These are phyloP conservation scores for Apeltes quadracus DNA, from an alignment of 2,113 vertebrate genomes.

Conservation along the genomic window DNA sequence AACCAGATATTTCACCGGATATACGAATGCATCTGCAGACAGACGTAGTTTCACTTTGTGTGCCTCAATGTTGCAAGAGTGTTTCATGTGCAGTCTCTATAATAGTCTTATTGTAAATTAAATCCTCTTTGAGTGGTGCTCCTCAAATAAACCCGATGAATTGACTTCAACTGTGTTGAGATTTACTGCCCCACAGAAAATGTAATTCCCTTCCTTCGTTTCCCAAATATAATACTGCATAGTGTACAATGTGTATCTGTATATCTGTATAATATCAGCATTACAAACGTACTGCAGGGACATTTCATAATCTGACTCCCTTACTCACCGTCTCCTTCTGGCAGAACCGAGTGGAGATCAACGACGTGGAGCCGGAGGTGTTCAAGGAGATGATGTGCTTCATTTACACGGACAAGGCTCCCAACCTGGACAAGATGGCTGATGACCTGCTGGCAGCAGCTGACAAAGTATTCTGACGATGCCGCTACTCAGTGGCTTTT, in stretches of 20 bases:
- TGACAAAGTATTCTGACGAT: constrained; percentile 86
- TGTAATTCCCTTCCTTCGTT: neutral
- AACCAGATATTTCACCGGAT: neutral
- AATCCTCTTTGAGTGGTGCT: too few relatives aligned
- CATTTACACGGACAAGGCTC: constrained; percentile 97
- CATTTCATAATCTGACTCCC: neutral
- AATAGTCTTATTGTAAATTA: neutral
- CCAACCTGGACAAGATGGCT: constrained; percentile 98
- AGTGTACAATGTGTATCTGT: too few relatives aligned
- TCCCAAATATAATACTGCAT: neutral
- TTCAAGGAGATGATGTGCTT: constrained; percentile 99
- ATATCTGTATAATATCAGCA: neutral
- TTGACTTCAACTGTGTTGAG: too few relatives aligned
- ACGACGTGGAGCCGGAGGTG: constrained; percentile 97
- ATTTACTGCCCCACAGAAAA: neutral
- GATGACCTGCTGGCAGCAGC: constrained; percentile 97
- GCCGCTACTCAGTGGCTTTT: neutral
- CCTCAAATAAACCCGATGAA: neutral
- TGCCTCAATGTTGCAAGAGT: neutral
- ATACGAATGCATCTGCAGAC: too few relatives aligned
- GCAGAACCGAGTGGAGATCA: constrained; percentile 98
- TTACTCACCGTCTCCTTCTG: neutral
- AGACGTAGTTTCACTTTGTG: neutral
- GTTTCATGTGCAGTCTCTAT: neutral
- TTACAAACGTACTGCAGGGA: neutral